Conservation (phyloP, 2,113 vertebrate genomes). For the Sylvia atricapilla region DNA sequence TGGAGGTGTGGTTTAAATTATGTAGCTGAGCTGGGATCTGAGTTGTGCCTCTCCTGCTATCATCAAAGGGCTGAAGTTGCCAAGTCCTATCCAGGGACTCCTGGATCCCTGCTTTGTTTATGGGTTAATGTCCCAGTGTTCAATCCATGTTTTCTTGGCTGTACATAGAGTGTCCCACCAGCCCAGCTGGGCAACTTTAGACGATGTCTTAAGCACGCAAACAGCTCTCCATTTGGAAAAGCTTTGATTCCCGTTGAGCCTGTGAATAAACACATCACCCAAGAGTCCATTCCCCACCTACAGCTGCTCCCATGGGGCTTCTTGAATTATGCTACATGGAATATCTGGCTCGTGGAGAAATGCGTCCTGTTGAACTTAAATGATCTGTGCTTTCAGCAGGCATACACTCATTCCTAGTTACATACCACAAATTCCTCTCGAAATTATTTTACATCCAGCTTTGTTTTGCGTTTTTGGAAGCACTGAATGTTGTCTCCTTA, state of each 20-base stretch:
- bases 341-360: not conserved
- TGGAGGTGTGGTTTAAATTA: not conserved
- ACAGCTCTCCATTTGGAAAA: not conserved
- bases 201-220: not conserved
- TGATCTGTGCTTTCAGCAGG: not conserved
- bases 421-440: not conserved
- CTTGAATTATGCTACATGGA: not conserved
- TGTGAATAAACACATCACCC: constrained; percentile 14
- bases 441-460: not conserved
- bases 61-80: not conserved
- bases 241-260: not conserved
- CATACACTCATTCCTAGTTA: not conserved
- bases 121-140: not conserved
- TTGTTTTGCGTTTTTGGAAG: constrained; percentile 18
- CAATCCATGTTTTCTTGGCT: not conserved
- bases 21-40: not conserved
- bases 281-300: not conserved
- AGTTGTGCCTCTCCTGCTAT: not conserved
- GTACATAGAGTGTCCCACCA: not conserved
- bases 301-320: not conserved
- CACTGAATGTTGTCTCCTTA: not conserved
- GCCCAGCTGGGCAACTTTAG: constrained; percentile 13
- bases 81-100: not conserved
- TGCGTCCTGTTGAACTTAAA: not conserved
- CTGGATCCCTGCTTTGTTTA: not conserved